Percentiles rank a stretch among this genome's conserved stretches.
Evolutionary conservation across 2,113 vertebrate species (phyloP).

Genomic region (Entomyzon cyanotis): DNA sequence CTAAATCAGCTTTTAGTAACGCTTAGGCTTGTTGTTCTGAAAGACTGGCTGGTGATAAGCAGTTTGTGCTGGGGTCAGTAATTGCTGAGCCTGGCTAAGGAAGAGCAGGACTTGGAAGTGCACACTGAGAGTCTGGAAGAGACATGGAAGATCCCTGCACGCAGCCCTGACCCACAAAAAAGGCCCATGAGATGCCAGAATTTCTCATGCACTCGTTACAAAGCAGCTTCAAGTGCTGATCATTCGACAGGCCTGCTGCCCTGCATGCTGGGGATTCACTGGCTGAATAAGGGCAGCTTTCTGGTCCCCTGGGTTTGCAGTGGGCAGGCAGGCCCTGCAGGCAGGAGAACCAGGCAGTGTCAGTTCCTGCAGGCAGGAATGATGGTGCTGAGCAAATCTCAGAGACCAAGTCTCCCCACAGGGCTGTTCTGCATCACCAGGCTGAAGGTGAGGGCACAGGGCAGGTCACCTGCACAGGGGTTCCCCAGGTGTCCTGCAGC

Average conservation of each 20-base stretch:
- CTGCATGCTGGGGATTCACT: fast-evolving
- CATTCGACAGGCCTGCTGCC: background rate
- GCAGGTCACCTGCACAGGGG: background rate
- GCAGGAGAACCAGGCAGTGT: background rate
- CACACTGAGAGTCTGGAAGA: background rate
- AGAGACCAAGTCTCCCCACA: background rate
- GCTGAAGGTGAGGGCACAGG: background rate
- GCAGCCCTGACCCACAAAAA: background rate
- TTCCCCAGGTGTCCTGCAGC: background rate
- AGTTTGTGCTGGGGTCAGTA: background rate
- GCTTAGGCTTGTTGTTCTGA: background rate
- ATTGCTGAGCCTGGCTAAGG: fast-evolving
- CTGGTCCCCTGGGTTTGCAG: background rate
- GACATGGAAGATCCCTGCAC: background rate
- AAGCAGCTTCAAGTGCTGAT: background rate
- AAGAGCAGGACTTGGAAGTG: background rate
- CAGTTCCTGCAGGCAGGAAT: background rate
- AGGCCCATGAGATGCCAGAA: background rate
- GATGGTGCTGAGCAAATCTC: fast-evolving
- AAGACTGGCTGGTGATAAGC: background rate
- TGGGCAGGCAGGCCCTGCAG: background rate
- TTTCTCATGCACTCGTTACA: fast-evolving
- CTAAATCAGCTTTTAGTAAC: background rate
- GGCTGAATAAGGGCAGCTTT: background rate
- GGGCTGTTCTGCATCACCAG: fast-evolving